Evolutionary conservation across 2,113 vertebrate species (phyloP).

Genomic region (Gymnobelideus leadbeateri): DNA sequence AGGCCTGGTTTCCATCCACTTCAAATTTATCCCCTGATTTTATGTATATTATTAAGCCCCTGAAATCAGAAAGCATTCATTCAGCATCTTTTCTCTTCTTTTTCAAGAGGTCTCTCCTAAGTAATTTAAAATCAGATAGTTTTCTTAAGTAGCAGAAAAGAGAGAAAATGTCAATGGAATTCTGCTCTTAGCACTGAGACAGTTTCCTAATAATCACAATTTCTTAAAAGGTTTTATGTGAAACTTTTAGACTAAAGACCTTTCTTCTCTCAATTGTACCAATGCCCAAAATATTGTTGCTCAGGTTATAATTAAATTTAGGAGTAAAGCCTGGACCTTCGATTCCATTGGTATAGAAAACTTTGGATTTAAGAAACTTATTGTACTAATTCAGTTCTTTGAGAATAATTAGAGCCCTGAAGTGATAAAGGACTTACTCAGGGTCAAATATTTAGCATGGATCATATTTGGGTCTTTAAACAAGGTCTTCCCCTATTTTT

Average conservation of each 20-base stretch:
- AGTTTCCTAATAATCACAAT: not conserved
- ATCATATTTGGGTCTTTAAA: not conserved
- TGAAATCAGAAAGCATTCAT: not conserved
- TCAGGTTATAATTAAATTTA: not conserved
- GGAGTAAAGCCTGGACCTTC: not conserved
- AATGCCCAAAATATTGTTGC: not conserved
- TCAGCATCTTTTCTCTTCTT: not conserved
- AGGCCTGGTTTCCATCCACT: not conserved
- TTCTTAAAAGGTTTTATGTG: not conserved
- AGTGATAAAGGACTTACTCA: not conserved
- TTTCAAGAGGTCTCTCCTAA: not conserved
- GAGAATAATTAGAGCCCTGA: not conserved
- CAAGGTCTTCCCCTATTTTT: too few relatives aligned
- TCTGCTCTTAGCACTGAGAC: not conserved
- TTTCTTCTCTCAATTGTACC: not conserved
- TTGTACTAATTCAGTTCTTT: not conserved
- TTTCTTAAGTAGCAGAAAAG: not conserved
- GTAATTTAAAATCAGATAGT: not conserved
- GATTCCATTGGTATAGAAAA: not conserved
- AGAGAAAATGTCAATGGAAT: not conserved
- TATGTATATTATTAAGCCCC: not conserved
- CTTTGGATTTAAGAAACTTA: not conserved
- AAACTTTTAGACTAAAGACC: not conserved
- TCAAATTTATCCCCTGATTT: not conserved
- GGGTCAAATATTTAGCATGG: not conserved